These are phyloP conservation scores for Margarornis squamiger DNA, from an alignment of 2,797 vertebrate species.

Conservation along the genomic window DNA sequence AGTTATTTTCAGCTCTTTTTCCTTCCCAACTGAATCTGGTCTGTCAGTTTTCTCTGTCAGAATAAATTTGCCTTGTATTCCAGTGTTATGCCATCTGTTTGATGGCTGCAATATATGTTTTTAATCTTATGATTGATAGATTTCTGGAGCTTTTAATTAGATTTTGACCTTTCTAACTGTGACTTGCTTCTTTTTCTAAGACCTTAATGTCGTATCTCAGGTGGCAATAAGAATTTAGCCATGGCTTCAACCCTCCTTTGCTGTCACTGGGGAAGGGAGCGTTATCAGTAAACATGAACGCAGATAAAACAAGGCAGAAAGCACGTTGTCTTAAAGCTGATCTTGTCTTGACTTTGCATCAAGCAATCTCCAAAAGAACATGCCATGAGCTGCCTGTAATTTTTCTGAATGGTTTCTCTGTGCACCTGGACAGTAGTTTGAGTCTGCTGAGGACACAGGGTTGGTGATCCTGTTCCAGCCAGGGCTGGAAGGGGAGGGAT, in stretches of 20 bases:
- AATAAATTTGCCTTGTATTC: slow-evolving; percentile 23
- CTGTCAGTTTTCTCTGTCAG: slow-evolving; percentile 37
- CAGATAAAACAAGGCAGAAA: not conserved
- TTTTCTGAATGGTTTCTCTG: not conserved
- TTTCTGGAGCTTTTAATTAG: slow-evolving; percentile 31
- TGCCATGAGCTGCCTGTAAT: not conserved
- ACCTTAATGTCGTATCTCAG: not conserved
- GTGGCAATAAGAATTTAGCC: not conserved
- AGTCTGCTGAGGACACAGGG: accelerated
- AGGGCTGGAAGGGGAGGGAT: not conserved
- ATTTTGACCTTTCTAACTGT: slow-evolving; percentile 4
- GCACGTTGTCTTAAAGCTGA: not conserved
- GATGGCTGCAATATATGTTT: not conserved
- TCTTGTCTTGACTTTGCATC: not conserved
- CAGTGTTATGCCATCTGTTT: slow-evolving; percentile 14
- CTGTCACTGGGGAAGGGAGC: not conserved
- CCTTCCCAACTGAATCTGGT: not conserved
- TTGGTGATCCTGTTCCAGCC: accelerated
- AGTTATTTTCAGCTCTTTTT: not conserved
- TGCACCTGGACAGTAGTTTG: not conserved
- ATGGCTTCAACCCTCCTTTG: not conserved
- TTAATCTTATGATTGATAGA: slow-evolving; percentile 23
- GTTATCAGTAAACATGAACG: not conserved
- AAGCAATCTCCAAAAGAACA: not conserved
- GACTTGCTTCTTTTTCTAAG: not conserved